Percentiles rank a stretch among this genome's conserved stretches.
Evolutionary conservation across 2,113 vertebrate genomes (phyloP).

Genomic region (Phylloscopus trochiloides): DNA sequence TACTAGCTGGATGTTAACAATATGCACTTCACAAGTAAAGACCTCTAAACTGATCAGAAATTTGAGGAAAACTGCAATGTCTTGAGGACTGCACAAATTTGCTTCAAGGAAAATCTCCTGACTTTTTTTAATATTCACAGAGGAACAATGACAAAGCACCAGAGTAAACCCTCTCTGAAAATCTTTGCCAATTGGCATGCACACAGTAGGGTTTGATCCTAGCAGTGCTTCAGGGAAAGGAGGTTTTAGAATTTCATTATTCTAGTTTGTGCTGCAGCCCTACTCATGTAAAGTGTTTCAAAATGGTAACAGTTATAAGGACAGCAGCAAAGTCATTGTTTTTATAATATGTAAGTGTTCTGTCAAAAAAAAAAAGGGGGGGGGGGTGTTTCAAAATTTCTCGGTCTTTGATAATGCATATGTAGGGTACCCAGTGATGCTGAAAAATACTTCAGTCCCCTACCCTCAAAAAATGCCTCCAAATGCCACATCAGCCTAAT

Average conservation of each 20-base stretch:
- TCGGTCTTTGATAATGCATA: not conserved
- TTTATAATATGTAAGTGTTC: not conserved
- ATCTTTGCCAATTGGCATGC: not conserved
- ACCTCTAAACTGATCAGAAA: not conserved
- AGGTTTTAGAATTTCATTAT: constrained; percentile 4
- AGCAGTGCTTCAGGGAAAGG: not conserved
- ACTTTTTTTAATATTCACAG: not conserved
- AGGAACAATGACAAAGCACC: not conserved
- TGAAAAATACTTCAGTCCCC: not conserved
- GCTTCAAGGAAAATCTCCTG: not conserved
- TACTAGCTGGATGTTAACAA: not conserved
- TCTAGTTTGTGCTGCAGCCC: not conserved
- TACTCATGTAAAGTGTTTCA: not conserved
- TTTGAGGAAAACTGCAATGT: not conserved
- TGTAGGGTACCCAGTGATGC: not conserved
- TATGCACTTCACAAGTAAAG: not conserved
- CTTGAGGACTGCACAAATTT: not conserved
- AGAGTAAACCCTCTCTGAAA: not conserved
- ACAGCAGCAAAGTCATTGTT: not conserved
- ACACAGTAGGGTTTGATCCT: not conserved
- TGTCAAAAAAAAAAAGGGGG: not conserved
- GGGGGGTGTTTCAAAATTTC: not conserved
- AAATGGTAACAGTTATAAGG: not conserved
- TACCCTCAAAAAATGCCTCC: not conserved
- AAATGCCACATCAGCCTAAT: not conserved